Conservation (phyloP, 1,140 invertebrate genomes). For the Magallana ariakensis region DNA sequence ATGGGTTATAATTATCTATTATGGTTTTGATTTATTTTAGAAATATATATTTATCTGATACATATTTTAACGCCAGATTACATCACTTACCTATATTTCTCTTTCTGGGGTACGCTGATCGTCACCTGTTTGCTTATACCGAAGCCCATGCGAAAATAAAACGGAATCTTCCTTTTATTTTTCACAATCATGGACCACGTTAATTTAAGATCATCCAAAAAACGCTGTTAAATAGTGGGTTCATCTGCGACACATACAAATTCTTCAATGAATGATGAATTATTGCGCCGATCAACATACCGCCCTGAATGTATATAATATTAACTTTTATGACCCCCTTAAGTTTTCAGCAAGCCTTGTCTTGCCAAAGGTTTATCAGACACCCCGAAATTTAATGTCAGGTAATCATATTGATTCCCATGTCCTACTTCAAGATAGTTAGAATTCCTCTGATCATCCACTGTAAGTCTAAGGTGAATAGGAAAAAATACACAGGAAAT, state of each 20-base stretch:
- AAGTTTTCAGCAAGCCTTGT: neutral
- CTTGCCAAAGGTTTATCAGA: neutral
- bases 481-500: neutral
- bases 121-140: constrained; percentile 52
- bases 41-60: too few species aligned
- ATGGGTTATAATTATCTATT: too few species aligned
- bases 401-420: constrained; percentile 8
- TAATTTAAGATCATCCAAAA: neutral
- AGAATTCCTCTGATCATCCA: neutral
- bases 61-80: neutral
- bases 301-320: neutral
- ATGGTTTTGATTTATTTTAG: too few species aligned
- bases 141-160: constrained; percentile 52
- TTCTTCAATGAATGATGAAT: neutral
- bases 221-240: neutral
- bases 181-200: constrained; percentile 20
- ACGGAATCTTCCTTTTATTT: neutral
- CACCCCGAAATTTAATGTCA: constrained; percentile 1
- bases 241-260: neutral
- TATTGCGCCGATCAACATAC: neutral
- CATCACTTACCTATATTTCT: constrained; percentile 39
- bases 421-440: neutral
- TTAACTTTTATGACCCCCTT: constrained; percentile 10
- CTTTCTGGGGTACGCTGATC: constrained; percentile 32
- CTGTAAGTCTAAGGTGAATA: neutral